Evolutionary conservation across 2,888 invertebrate species (phyloP).

Genomic region (Oscheius myriophilus): DNA sequence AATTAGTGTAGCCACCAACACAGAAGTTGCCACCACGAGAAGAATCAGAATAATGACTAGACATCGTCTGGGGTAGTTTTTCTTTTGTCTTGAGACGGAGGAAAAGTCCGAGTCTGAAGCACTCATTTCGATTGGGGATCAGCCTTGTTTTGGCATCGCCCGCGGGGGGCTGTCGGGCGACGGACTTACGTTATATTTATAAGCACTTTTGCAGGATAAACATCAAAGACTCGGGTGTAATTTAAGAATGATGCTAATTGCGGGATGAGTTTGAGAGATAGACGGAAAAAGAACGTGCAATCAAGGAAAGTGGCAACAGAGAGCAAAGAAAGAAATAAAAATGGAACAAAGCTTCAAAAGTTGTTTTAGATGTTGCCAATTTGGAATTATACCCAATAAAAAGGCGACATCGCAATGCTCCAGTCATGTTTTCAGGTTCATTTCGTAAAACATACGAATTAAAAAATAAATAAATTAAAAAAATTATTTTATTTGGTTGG

Average conservation of each 20-base stretch:
- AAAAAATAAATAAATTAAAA: too few species aligned
- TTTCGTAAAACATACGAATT: too few species aligned
- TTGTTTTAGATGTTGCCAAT: too few species aligned
- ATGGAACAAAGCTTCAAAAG: too few species aligned
- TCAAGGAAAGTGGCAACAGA: too few species aligned
- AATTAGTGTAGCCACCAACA: constrained; percentile 59
- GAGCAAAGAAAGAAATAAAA: too few species aligned
- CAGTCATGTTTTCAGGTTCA: too few species aligned
- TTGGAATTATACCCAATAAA: too few species aligned
- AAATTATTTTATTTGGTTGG: too few species aligned
- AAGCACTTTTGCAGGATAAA: not conserved
- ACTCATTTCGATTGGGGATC: not conserved
- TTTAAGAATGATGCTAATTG: not conserved
- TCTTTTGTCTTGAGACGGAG: constrained; percentile 72
- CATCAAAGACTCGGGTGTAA: not conserved
- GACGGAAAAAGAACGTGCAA: not conserved
- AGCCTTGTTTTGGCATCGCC: not conserved
- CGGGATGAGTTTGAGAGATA: not conserved
- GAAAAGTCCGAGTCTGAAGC: constrained; percentile 9
- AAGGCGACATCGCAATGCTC: too few species aligned
- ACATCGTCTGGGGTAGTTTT: constrained; percentile 74
- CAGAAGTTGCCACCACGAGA: constrained; percentile 59
- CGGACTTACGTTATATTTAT: not conserved
- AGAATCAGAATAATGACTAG: constrained; percentile 59
- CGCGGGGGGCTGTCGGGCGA: not conserved